phyloP scores from a whole-genome alignment of 2,797 vertebrate genomes.

The Bradypus variegatus region DNA sequence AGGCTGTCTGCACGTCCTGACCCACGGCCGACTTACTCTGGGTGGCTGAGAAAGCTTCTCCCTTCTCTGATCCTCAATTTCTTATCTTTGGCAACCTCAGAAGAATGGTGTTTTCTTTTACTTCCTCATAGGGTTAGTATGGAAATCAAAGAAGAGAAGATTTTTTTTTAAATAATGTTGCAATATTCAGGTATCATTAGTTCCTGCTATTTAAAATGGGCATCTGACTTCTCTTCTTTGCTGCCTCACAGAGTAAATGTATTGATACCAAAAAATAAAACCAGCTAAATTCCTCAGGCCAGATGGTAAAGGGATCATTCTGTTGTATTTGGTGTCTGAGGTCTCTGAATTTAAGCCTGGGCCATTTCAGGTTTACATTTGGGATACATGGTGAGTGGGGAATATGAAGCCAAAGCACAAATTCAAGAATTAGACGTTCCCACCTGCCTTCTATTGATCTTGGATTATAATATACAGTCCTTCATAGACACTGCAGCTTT shows the following conservation, averaged over 20 bases:
- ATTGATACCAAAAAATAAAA: not conserved
- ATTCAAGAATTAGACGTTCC: not conserved
- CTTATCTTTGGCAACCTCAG: not conserved
- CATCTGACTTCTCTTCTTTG: not conserved
- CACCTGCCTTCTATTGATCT: not conserved
- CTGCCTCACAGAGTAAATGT: not conserved
- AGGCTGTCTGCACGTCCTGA: not conserved
- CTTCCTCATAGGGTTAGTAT: not conserved
- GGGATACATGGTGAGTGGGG: not conserved
- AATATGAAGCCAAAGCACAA: not conserved
- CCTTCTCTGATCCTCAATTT: not conserved
- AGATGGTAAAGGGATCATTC: not conserved
- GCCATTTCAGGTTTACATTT: not conserved
- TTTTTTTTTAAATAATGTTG: not conserved
- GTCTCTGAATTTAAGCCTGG: not conserved
- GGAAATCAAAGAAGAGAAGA: constrained; percentile 5
- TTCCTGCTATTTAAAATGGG: not conserved
- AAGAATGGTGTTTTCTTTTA: not conserved
- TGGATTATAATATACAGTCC: not conserved
- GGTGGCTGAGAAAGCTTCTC: not conserved
- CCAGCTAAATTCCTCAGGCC: not conserved
- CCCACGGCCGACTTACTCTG: not conserved
- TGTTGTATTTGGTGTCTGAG: not conserved
- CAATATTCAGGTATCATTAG: not conserved
- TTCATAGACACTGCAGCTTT: not conserved